Evolutionary conservation across 1,140 invertebrate genomes (phyloP).

Genomic region (Globodera ellingtonae): DNA sequence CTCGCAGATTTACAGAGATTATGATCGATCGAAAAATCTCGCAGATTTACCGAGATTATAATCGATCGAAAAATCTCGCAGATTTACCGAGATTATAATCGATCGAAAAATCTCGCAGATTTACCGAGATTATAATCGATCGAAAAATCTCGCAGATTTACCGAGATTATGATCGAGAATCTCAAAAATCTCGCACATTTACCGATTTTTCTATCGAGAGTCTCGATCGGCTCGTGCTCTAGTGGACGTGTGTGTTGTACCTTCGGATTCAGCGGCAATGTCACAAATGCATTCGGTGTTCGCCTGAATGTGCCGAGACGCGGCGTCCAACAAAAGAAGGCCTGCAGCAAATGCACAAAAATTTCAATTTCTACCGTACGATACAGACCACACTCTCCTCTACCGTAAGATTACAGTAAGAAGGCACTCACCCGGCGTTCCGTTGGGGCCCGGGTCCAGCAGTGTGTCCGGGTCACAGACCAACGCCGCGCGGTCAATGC

Average conservation of each 20-base stretch:
- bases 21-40: too few species aligned
- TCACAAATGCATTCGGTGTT: conserved; percentile 25
- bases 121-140: not conserved
- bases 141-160: too few species aligned
- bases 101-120: too few species aligned
- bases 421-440: not conserved
- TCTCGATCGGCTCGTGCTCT: not conserved
- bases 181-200: too few species aligned
- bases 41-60: not conserved
- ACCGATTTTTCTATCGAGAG: too few species aligned
- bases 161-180: not conserved
- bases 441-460: not conserved
- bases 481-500: conserved; percentile 8
- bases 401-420: not conserved
- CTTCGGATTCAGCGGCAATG: not conserved
- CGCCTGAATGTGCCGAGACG: not conserved
- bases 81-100: too few species aligned
- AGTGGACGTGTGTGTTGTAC: not conserved
- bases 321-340: not conserved
- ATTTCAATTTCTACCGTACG: not conserved
- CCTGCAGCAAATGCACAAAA: not conserved
- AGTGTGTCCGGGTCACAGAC: conserved; percentile 17
- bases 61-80: not conserved
- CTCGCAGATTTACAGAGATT: too few species aligned
- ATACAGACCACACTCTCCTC: not conserved